phyloP scores from a whole-genome alignment of 2,888 invertebrate genomes.

The Zelleria hepariella region DNA sequence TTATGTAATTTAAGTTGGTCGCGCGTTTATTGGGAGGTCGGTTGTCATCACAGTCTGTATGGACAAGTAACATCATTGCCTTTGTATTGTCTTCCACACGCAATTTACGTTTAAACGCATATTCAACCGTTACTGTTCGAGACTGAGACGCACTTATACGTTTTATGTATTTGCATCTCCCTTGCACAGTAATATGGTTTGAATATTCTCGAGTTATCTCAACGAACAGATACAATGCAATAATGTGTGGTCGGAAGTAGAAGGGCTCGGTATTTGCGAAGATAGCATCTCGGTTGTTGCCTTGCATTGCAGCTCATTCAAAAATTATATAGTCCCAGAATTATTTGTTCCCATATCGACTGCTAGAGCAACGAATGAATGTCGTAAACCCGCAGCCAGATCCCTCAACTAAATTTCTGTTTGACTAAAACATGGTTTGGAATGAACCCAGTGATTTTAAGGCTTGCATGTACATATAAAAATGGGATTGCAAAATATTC shows the following conservation, averaged over 20 bases:
- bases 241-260: too few species aligned
- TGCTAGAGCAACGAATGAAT: conserved; percentile 46
- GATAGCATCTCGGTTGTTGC: neutral
- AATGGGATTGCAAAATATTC: conserved; percentile 54
- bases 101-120: neutral
- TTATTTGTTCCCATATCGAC: conserved; percentile 5
- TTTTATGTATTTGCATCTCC: neutral
- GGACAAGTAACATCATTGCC: neutral
- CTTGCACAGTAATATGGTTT: neutral
- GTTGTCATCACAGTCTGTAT: conserved; percentile 29
- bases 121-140: neutral
- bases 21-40: conserved; percentile 16
- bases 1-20: conserved; percentile 36
- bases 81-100: neutral
- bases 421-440: neutral
- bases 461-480: neutral
- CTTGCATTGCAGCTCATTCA: neutral
- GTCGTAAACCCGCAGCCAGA: conserved; percentile 35
- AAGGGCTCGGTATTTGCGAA: neutral
- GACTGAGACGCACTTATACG: neutral
- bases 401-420: neutral
- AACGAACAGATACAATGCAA: too few species aligned
- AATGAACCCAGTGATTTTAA: conserved; percentile 27
- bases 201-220: neutral
- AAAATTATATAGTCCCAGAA: neutral